Evolutionary conservation across 2,888 invertebrate species (phyloP).

Genomic region (Andrena marginata): DNA sequence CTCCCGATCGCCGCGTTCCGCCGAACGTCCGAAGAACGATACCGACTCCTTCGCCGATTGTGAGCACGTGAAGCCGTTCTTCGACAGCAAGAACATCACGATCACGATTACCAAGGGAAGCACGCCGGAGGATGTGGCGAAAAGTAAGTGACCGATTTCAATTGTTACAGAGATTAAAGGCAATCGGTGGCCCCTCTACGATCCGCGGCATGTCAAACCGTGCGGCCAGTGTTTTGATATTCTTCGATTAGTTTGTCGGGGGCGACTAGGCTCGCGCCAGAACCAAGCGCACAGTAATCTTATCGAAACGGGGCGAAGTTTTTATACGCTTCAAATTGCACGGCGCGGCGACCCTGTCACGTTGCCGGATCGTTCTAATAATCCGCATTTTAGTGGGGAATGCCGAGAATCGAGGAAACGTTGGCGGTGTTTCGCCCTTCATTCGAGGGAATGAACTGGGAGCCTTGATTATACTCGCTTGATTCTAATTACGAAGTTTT

Average conservation of each 20-base stretch:
- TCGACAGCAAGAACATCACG: conserved; percentile 78
- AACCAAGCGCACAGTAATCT: neutral
- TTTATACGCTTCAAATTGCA: neutral
- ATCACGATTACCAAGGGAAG: conserved; percentile 53
- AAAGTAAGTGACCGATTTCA: conserved; percentile 71
- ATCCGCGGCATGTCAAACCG: too few relatives aligned
- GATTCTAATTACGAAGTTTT: conserved; percentile 62
- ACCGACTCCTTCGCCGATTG: conserved; percentile 64
- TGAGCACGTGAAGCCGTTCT: conserved; percentile 75
- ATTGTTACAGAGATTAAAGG: neutral
- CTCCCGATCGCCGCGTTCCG: conserved; percentile 73
- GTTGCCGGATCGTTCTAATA: neutral
- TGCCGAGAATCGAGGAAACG: neutral
- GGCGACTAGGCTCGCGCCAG: too few relatives aligned
- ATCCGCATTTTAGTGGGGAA: neutral
- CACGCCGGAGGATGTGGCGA: conserved; percentile 53
- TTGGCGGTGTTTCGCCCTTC: neutral
- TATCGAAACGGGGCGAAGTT: neutral
- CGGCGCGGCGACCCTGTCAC: too few relatives aligned
- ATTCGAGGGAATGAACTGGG: conserved; percentile 43
- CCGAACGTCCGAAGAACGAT: conserved; percentile 58
- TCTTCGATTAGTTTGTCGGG: too few relatives aligned
- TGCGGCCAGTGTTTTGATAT: too few relatives aligned
- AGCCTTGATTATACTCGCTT: conserved; percentile 49
- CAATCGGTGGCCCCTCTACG: neutral